A percentile compares a stretch with the other conserved stretches of the same genome.
phyloP scores from a whole-genome alignment of 2,113 vertebrate species.

The Sapajus apella region DNA sequence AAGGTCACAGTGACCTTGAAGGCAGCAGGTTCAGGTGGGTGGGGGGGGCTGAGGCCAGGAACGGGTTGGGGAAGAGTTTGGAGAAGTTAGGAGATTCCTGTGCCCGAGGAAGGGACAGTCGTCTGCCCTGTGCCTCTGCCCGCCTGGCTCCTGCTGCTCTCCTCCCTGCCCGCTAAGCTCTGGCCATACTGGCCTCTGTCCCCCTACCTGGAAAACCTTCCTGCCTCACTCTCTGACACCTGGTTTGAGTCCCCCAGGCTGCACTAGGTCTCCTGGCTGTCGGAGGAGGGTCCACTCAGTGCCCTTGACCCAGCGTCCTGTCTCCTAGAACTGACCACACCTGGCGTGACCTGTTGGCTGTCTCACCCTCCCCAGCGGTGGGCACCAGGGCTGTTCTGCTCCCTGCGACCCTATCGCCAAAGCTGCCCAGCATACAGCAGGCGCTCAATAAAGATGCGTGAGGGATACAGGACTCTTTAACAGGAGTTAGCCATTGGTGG shows the following conservation, averaged over 20 bases:
- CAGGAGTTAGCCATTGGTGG: background rate
- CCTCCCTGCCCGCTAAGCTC: background rate
- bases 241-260: background rate
- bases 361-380: background rate
- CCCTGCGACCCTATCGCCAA: background rate
- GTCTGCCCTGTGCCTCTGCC: background rate
- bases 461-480: background rate
- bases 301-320: background rate
- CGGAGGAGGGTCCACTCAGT: background rate
- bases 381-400: background rate
- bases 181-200: background rate
- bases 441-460: background rate
- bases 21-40: background rate
- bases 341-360: too few species aligned
- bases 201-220: background rate
- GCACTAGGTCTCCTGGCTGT: background rate
- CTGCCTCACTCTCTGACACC: too few species aligned
- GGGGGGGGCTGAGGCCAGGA: background rate
- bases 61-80: too few species aligned
- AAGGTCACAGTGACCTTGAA: background rate
- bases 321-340: background rate
- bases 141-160: background rate
- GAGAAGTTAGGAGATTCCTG: background rate
- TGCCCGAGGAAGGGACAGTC: too few species aligned
- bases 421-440: background rate